Evolutionary conservation across 2,888 invertebrate species (phyloP).

Genomic region (Synergus umbraculus): DNA sequence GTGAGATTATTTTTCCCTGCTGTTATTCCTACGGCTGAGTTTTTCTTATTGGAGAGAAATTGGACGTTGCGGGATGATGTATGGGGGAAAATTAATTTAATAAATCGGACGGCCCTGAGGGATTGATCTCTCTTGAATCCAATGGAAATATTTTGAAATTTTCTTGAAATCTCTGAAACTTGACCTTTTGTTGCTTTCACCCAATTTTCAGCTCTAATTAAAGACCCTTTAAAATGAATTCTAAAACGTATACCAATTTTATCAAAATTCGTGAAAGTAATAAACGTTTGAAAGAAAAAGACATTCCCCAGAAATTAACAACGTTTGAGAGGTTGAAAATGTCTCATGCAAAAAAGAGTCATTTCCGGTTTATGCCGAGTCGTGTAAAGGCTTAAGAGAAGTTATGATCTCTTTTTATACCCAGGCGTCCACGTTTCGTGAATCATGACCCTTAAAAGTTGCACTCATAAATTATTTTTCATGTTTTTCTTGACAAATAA

Average conservation of each 20-base stretch:
- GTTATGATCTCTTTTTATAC: slow-evolving; percentile 22
- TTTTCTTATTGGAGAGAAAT: not conserved
- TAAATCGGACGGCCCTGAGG: too few relatives aligned
- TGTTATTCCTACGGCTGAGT: not conserved
- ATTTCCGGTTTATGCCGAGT: slow-evolving; percentile 20
- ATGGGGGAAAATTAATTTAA: too few relatives aligned
- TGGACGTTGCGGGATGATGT: not conserved
- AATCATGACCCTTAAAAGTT: slow-evolving; percentile 16
- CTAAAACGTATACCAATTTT: not conserved
- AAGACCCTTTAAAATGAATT: not conserved
- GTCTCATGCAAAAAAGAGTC: slow-evolving; percentile 19
- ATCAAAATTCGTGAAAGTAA: not conserved
- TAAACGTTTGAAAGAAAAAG: not conserved
- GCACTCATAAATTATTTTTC: not conserved
- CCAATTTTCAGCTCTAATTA: not conserved
- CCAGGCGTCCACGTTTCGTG: slow-evolving; percentile 17
- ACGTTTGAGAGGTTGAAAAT: not conserved
- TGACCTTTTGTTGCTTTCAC: too few relatives aligned
- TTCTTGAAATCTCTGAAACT: too few relatives aligned
- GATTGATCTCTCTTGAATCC: not conserved
- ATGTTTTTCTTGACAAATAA: slow-evolving; percentile 12
- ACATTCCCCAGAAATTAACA: not conserved
- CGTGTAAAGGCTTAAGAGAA: slow-evolving; percentile 15
- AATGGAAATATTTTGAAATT: too few relatives aligned
- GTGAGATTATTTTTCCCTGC: not conserved